Percentiles rank a stretch among this genome's conserved stretches.
These are phyloP conservation scores for Lates japonicus DNA, from an alignment of 2,797 vertebrate species.

Conservation along the genomic window DNA sequence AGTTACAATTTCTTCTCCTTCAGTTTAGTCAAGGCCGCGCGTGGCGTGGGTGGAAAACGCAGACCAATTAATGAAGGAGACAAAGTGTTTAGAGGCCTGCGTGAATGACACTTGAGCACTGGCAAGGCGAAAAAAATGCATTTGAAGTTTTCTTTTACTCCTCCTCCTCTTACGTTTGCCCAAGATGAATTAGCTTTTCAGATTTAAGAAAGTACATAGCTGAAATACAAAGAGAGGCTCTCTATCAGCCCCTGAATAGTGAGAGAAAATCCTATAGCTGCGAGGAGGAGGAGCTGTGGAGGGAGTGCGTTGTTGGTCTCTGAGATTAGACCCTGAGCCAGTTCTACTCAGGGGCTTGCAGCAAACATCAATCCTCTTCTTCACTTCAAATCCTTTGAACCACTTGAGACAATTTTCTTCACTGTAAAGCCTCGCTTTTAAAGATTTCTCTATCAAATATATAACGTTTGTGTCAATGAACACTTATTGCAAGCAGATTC, in stretches of 20 bases:
- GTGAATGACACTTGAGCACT: constrained; percentile 80
- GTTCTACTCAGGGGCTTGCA: constrained; percentile 72
- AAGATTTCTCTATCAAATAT: constrained; percentile 72
- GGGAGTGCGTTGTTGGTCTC: constrained; percentile 77
- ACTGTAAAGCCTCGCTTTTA: constrained; percentile 72
- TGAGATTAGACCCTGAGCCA: constrained; percentile 86
- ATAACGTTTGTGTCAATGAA: constrained; percentile 67
- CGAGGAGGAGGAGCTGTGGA: constrained; percentile 36
- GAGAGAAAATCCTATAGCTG: constrained; percentile 83
- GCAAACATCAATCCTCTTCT: constrained; percentile 84
- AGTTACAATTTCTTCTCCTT: constrained; percentile 30
- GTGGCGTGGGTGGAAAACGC: constrained; percentile 62
- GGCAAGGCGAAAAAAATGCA: constrained; percentile 59
- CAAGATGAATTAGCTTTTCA: constrained; percentile 88
- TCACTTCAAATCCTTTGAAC: constrained; percentile 83
- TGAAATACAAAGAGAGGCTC: constrained; percentile 87
- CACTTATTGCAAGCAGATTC: constrained; percentile 66
- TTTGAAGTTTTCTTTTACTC: constrained; percentile 76
- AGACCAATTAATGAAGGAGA: constrained; percentile 81
- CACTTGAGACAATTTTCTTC: constrained; percentile 82
- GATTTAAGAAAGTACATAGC: constrained; percentile 87
- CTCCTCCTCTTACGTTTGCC: constrained; percentile 73
- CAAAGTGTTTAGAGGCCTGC: constrained; percentile 76
- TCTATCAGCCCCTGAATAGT: constrained; percentile 86
- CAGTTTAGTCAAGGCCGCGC: constrained; percentile 67